Evolutionary conservation across 1,140 invertebrate genomes (phyloP), one percentile per base, ranked within the genome.

Genomic region (Zaprionus tsacasi): DNA sequence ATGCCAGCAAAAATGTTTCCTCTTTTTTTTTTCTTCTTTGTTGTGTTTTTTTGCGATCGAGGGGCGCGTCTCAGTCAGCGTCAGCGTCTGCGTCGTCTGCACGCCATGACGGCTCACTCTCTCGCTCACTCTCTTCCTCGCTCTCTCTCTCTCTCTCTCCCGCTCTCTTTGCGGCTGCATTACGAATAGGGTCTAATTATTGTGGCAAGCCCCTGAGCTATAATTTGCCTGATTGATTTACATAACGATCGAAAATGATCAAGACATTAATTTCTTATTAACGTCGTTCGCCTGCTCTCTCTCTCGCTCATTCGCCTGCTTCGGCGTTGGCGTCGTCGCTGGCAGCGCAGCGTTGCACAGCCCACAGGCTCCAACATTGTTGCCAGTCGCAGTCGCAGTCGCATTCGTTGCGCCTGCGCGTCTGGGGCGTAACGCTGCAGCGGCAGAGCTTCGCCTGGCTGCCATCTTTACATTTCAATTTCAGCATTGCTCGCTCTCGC

Each of bases 191-290:
- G 87, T 89, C 91, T 92, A 92, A 92, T 92, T 92, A 92, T 92
- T 91, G 81, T 92, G 91, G 91, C 91, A 92, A 92, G 91, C 91
- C 91, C 81, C 86, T 92, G 82, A 92, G 91, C 83, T 92, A 92
- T 92, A 92, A 92, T 92, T 92, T 92, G 87, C 91, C 91, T 92
- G 91, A 92, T 92, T 92, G 91, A 92, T 92, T 92, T 92, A 92
- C 91, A 92, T 92, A 92, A 92, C 91, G 91, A 92, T 92, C 87
- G 91, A 92, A 92, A 92, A 92, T 92, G 91, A 92, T 92, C 91
- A 92, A 92, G 91, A 92, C 91, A 92, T 92, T 92, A 92, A 91
- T 92, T 92, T 92, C 91, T 91, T 92, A 92, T 92, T 92, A 92
- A 92, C 91, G 91, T 89, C 70, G 86, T 69, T 82, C 79, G 27